These are phyloP conservation scores for Macrotrachela quadricornifera DNA, from an alignment of 1,140 invertebrate genomes.

Conservation along the genomic window DNA sequence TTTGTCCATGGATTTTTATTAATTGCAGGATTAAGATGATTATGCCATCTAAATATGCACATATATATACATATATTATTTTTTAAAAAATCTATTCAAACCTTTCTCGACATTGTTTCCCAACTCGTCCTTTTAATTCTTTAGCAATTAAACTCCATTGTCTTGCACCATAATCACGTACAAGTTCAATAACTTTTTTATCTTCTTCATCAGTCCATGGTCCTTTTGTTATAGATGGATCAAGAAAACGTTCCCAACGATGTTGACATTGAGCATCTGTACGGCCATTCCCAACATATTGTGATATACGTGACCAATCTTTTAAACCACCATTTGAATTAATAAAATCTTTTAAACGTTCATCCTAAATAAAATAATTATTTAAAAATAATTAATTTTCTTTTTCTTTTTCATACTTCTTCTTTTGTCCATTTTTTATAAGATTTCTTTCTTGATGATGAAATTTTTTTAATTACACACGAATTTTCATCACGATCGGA, in stretches of 20 bases:
- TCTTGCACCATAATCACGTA: slow-evolving; percentile 73
- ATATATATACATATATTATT: not conserved
- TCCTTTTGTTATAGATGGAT: slow-evolving; percentile 82
- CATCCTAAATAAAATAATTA: too few species aligned
- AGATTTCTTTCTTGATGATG: too few species aligned
- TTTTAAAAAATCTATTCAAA: slow-evolving; percentile 10
- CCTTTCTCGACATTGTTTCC: slow-evolving; percentile 56
- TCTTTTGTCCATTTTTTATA: too few species aligned
- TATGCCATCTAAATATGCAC: slow-evolving; percentile 66
- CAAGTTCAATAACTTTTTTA: slow-evolving; percentile 73
- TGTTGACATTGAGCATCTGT: slow-evolving; percentile 86
- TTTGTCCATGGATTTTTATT: slow-evolving; percentile 92
- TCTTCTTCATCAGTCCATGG: slow-evolving; percentile 96
- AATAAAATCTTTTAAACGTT: too few species aligned
- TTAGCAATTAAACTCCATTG: slow-evolving; percentile 89
- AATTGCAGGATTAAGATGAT: slow-evolving; percentile 89
- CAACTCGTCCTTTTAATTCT: slow-evolving; percentile 50
- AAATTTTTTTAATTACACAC: too few species aligned
- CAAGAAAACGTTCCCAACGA: slow-evolving; percentile 83
- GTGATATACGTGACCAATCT: too few species aligned
- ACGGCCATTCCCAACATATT: slow-evolving; percentile 23
- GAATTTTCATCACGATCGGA: too few species aligned
- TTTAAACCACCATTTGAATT: too few species aligned
- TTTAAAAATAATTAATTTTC: too few species aligned
- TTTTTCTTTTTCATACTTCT: too few species aligned